Base-by-base conservation (phyloP, 2,113 vertebrate genomes). In the Xiphorhynchus elegans region DNA sequence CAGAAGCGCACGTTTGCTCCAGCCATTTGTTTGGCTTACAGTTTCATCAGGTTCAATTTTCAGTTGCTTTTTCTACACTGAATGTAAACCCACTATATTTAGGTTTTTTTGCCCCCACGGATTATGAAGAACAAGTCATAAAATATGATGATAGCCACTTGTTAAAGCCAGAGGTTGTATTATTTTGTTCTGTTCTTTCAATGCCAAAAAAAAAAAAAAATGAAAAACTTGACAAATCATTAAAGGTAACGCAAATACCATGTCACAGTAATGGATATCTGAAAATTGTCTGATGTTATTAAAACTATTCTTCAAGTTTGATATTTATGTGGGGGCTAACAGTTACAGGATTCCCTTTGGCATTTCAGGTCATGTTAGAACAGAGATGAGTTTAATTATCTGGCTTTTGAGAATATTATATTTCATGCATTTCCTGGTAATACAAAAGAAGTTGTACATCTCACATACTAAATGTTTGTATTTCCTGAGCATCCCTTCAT, bases 391-490 rank as follows among this genome's bases (percentile, higher is more conserved):
- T 64, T 84, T 73, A 50, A 37, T 68, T 87, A 58, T n/a, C 24
- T 78, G 70, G 6, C 37, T 90, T 74, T 82, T 47, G 35, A 78
- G 55, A 62, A 24, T 66, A 62, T 14, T 39, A 25, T 60, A 4
- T 9, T 74, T 56, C 0, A 0, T 60, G 35, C 3, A 33, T 73
- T 78, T 87, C 55, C 26, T 69, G 13, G 13, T 66, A 49, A 66
- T 40, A 39, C 37, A 49, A 72, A 74, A 76, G 47, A 52, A 70
- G 28, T 24, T 8, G 4, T 39, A 9, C 46, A 18, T 35, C 31
- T 87, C 42, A 44, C 12, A 26, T 18, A 9, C 6, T 49, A 20
- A 66, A 31, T 12, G 4, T 63, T 64, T 44, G 15, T 8, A 29
- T 72, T 83, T 68, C 11, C 58, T 76, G 44, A 55, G 6, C n/a